These are phyloP conservation scores for Dryas iulia DNA, from an alignment of 1,140 invertebrate species.

Conservation along the genomic window DNA sequence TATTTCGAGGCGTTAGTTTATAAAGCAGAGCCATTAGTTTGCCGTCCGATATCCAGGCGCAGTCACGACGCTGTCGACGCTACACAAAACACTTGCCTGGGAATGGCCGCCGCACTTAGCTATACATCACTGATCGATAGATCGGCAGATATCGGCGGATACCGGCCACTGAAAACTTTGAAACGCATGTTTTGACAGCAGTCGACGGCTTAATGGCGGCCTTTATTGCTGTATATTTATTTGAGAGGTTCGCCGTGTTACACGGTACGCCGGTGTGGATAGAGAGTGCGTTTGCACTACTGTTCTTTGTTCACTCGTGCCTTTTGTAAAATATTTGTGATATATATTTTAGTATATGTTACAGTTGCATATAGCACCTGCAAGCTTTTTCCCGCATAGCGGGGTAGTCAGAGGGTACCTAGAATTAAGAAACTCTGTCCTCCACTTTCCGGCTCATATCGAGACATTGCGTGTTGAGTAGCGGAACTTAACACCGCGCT, in stretches of 20 bases:
- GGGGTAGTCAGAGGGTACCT: no score
- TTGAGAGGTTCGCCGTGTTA: background rate
- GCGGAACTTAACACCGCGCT: no score
- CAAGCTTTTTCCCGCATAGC: no score
- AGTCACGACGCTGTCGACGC: conserved; percentile 28
- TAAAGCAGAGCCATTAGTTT: conserved; percentile 25
- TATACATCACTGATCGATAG: conserved; percentile 22
- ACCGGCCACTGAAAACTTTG: background rate
- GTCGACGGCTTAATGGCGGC: conserved; percentile 21
- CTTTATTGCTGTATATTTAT: conserved; percentile 18
- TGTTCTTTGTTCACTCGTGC: background rate
- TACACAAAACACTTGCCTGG: conserved; percentile 19
- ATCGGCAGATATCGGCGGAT: conserved; percentile 9
- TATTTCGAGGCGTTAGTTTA: conserved; percentile 26
- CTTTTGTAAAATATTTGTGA: background rate
- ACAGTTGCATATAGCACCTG: no score
- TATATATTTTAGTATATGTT: background rate
- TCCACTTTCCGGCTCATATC: no score
- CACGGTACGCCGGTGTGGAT: background rate
- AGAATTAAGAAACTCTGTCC: no score
- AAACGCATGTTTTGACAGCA: conserved; percentile 17
- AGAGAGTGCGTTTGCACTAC: background rate
- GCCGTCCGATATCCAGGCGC: conserved; percentile 7
- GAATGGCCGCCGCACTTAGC: conserved; percentile 12
- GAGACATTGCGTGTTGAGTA: no score